A percentile compares a stretch with the other conserved stretches of the same genome.
Conservation (phyloP, 2,797 vertebrate genomes). For the Potorous gilbertii region DNA sequence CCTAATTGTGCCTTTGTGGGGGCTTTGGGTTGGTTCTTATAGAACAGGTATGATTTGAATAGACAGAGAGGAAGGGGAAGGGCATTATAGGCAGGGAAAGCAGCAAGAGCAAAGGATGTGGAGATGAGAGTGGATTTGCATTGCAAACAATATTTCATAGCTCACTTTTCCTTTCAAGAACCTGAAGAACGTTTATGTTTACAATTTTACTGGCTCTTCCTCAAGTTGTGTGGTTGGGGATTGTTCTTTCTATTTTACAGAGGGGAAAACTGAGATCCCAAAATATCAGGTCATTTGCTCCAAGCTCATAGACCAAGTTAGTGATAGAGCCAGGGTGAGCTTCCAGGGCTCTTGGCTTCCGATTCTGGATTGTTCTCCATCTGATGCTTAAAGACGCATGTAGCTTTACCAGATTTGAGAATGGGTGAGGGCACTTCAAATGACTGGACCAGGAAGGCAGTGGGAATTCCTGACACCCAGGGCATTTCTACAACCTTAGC, state of each 20-base stretch:
- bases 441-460: background rate
- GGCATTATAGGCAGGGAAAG: background rate
- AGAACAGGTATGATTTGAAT: background rate
- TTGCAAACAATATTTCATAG: background rate
- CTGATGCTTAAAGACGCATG: background rate
- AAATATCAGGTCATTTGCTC: background rate
- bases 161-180: background rate
- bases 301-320: background rate
- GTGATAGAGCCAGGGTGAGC: background rate
- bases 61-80: background rate
- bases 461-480: background rate
- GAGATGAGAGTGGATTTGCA: background rate
- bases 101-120: background rate
- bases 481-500: background rate
- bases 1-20: background rate
- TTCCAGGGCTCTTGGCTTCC: background rate
- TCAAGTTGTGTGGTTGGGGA: background rate
- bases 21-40: background rate
- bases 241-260: background rate
- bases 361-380: background rate
- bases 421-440: background rate
- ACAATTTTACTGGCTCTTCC: background rate
- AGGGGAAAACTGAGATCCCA: background rate
- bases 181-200: background rate
- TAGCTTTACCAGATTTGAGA: background rate